Evolutionary conservation across 2,888 invertebrate genomes (phyloP).

Genomic region (Endomychus coccineus): DNA sequence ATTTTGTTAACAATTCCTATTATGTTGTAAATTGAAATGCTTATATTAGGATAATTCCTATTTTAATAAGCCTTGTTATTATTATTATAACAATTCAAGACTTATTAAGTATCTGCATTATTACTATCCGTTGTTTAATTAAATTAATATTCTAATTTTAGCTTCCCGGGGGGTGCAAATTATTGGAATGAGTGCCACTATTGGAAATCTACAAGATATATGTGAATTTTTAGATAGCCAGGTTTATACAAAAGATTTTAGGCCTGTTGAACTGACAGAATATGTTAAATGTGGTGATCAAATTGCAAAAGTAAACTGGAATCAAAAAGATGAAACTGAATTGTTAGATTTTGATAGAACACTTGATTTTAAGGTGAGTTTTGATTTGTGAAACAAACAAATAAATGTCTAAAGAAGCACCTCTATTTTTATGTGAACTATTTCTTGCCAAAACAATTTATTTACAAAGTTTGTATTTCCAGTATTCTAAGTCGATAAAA

Average conservation of each 20-base stretch:
- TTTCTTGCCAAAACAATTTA: too few relatives aligned
- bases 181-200: constrained; percentile 95
- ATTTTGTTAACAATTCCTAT: too few relatives aligned
- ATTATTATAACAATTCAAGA: too few relatives aligned
- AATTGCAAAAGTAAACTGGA: constrained; percentile 47
- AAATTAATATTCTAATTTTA: constrained; percentile 9
- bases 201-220: constrained; percentile 81
- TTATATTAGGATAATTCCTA: too few relatives aligned
- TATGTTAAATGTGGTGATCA: constrained; percentile 68
- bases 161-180: constrained; percentile 70
- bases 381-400: neutral
- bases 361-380: constrained; percentile 46
- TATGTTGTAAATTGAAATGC: too few relatives aligned
- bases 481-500: constrained; percentile 56
- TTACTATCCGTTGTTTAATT: constrained; percentile 1
- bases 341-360: constrained; percentile 47
- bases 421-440: too few relatives aligned
- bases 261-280: constrained; percentile 81
- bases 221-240: constrained; percentile 74
- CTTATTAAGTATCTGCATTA: too few relatives aligned
- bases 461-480: constrained; percentile 25
- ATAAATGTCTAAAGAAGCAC: too few relatives aligned
- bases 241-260: constrained; percentile 74
- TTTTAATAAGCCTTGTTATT: too few relatives aligned
- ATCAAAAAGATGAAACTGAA: constrained; percentile 45